phyloP scores from a whole-genome alignment of 2,797 vertebrate genomes.

The Scyliorhinus canicula region DNA sequence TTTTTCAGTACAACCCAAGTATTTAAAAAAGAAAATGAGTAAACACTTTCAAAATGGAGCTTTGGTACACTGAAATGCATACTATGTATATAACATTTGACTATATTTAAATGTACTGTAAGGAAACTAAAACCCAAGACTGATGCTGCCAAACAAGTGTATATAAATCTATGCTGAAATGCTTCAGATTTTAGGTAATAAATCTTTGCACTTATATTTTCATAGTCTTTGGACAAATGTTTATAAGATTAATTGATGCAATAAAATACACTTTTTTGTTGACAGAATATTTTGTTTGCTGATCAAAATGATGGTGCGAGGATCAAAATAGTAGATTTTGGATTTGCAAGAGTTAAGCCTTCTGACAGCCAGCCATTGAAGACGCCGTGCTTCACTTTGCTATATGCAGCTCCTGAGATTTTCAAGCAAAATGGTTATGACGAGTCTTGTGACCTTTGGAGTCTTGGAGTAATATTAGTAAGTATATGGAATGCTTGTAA shows the following conservation, averaged over 20 bases:
- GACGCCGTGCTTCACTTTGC: conserved; percentile 95
- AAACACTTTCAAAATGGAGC: background rate
- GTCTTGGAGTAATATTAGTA: conserved; percentile 94
- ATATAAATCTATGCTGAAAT: background rate
- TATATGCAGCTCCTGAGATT: conserved; percentile 94
- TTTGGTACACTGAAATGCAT: background rate
- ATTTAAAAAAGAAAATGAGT: background rate
- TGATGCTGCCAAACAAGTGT: background rate
- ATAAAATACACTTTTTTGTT: background rate
- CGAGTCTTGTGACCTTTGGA: conserved; percentile 98
- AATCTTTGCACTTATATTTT: background rate
- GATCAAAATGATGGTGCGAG: conserved; percentile 90
- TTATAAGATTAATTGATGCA: background rate
- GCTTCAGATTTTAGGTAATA: conserved; percentile 16
- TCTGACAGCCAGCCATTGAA: conserved; percentile 96
- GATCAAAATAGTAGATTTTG: conserved; percentile 98
- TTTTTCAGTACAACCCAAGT: background rate
- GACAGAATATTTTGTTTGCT: conserved; percentile 91
- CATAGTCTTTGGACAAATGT: background rate
- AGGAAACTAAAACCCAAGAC: background rate
- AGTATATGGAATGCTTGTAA: conserved; percentile 49
- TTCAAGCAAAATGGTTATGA: conserved; percentile 90
- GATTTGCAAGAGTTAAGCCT: conserved; percentile 93
- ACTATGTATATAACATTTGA: background rate
- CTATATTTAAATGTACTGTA: background rate